Evolutionary conservation across 2,113 vertebrate genomes (phyloP), one percentile per base, ranked within the genome.

Genomic region (Chaetodon auriga): DNA sequence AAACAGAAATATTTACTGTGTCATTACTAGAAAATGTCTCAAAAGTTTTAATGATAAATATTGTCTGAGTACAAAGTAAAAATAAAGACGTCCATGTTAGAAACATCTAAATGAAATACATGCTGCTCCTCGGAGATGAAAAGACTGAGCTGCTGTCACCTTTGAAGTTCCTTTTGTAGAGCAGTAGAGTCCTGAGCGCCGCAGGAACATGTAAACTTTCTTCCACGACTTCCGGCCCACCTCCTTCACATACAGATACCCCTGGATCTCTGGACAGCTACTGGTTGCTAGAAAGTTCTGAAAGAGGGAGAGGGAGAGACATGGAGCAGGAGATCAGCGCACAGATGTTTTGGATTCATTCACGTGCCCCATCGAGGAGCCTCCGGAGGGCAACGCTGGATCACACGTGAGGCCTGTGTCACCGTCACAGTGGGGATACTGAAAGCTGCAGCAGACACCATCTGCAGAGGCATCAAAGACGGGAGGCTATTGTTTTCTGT

Each of bases 141-240:
- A 58, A 63, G 19, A 21, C 2, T 4, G n/a, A 71, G 43, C 3
- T 54, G 19, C 25, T 2, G 63, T 87, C 94, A 98, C 98, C 97
- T 99, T 99, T 49, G 98, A 99, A 64, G 95, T 96, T 90, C 98
- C 98, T 96, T 99, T 99, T 38, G 97, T 99, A 82, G 98, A 99
- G 89, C 95, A 98, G 87, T 99, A 99, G 79, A 99, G 96, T 87
- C 98, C 98, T 0, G 98, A 99, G 78, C 98, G 95, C 57, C 98
- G 96, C 92, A 99, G 93, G 92, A 97, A 99, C 91, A 98, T 95
- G 73, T 96, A 98, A 68, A 98, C 86, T 84, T 97, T 99, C 92
- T 99, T 99, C 98, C 98, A 99, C 0, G 98, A 99, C 89, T 99
- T 99, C 69, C 96, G 96, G 3, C 98, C 97, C 75, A 97, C 88